Conservation (phyloP, 2,797 vertebrate genomes). For the Clamator glandarius region DNA sequence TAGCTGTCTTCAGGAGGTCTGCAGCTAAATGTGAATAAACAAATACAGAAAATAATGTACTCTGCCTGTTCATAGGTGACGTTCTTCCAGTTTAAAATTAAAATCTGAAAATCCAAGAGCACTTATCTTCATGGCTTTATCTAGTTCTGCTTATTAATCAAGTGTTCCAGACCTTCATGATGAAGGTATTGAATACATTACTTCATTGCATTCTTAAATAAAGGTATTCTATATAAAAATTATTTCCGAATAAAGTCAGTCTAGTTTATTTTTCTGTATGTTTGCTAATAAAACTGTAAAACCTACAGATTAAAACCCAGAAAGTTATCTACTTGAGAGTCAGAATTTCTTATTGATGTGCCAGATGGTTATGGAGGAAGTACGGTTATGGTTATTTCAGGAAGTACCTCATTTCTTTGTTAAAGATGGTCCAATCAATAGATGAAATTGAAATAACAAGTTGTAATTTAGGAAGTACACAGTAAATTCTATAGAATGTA, state of each 20-base stretch:
- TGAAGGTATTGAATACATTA: not conserved
- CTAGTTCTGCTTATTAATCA: not conserved
- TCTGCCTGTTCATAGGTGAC: too few species aligned
- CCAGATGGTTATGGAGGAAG: not conserved
- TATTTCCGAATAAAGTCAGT: not conserved
- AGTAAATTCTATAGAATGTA: not conserved
- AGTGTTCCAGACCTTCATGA: not conserved
- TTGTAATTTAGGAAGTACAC: not conserved
- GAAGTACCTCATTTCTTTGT: not conserved
- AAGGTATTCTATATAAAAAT: not conserved
- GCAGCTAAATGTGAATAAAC: not conserved
- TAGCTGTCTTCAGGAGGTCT: not conserved
- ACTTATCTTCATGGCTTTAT: conserved; percentile 2
- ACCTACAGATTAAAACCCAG: not conserved
- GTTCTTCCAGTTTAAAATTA: not conserved
- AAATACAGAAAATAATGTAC: not conserved
- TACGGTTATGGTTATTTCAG: not conserved
- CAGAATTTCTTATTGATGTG: not conserved
- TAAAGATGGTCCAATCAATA: not conserved
- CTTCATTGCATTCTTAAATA: not conserved
- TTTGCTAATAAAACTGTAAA: not conserved
- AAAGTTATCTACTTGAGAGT: not conserved
- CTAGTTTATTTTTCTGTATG: not conserved
- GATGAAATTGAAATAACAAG: not conserved
- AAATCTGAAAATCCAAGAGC: conserved; percentile 10